phyloP scores from a whole-genome alignment of 2,888 invertebrate species.

The Elegia similella region DNA sequence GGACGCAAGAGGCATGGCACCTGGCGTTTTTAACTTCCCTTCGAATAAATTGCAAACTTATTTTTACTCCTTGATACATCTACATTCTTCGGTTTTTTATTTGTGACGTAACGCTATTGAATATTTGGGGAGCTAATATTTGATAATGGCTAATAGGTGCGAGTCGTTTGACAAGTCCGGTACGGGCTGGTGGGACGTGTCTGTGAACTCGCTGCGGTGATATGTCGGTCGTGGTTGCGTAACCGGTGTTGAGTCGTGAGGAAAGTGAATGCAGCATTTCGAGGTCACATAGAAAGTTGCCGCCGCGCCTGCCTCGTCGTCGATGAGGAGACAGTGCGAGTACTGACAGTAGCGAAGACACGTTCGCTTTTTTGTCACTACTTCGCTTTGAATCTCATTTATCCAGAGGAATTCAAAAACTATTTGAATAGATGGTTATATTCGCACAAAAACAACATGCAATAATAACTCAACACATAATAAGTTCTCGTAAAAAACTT shows the following conservation, averaged over 20 bases:
- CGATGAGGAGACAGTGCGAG: constrained; percentile 35
- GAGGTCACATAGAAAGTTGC: constrained; percentile 81
- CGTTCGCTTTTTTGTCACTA: constrained; percentile 33
- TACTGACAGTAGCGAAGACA: constrained; percentile 39
- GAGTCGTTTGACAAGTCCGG: constrained; percentile 42
- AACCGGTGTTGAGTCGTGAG: constrained; percentile 75
- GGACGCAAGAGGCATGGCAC: constrained; percentile 75
- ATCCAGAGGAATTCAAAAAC: not conserved
- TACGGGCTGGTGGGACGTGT: constrained; percentile 36
- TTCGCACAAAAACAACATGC: constrained; percentile 25
- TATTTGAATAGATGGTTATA: not conserved
- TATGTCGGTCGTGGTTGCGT: constrained; percentile 77
- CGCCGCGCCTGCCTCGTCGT: constrained; percentile 47
- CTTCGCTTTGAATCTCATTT: not conserved
- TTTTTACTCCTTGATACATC: constrained; percentile 51
- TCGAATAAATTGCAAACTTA: constrained; percentile 71
- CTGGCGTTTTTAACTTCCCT: constrained; percentile 79
- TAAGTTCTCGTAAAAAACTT: constrained; percentile 43
- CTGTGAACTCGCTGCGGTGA: constrained; percentile 44
- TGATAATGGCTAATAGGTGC: constrained; percentile 34
- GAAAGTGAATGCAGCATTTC: constrained; percentile 81
- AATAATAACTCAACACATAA: constrained; percentile 42
- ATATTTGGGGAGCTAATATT: constrained; percentile 41
- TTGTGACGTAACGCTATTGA: constrained; percentile 45
- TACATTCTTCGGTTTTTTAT: constrained; percentile 31